Percentiles rank a stretch among this genome's conserved stretches.
These are phyloP conservation scores for Champsocephalus esox DNA, from an alignment of 2,797 vertebrate genomes.

Conservation along the genomic window DNA sequence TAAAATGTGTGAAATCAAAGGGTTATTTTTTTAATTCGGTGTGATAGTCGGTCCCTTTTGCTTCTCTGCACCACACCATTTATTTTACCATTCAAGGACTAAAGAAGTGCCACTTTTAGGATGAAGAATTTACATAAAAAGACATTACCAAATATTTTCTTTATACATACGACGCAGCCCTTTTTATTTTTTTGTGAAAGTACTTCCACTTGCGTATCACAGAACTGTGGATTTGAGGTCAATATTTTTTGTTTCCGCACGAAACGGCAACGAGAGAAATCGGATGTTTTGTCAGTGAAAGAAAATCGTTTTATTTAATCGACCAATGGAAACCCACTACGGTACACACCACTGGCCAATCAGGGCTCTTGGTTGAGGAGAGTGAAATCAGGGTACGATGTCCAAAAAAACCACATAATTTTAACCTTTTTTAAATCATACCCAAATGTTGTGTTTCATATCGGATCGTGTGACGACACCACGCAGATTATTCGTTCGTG, in stretches of 20 bases:
- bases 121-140: slow-evolving; percentile 20
- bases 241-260: background rate
- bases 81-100: slow-evolving; percentile 24
- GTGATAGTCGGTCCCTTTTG: slow-evolving; percentile 2
- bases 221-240: slow-evolving; percentile 25
- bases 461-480: slow-evolving; percentile 30
- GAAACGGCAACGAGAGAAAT: slow-evolving; percentile 1
- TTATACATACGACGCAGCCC: slow-evolving; percentile 19
- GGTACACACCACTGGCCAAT: slow-evolving; percentile 63
- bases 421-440: slow-evolving; percentile 9
- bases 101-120: slow-evolving; percentile 14
- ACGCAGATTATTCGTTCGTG: slow-evolving; percentile 21
- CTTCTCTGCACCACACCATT: slow-evolving; percentile 8
- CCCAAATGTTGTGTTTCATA: slow-evolving; percentile 42
- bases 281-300: slow-evolving; percentile 18
- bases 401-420: slow-evolving; percentile 18
- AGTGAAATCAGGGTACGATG: slow-evolving; percentile 59
- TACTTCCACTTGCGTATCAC: slow-evolving; percentile 15
- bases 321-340: slow-evolving; percentile 48
- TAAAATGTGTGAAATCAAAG: slow-evolving; percentile 45
- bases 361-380: slow-evolving; percentile 5
- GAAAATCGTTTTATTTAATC: background rate
- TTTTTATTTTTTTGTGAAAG: background rate
- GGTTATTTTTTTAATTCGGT: slow-evolving; percentile 46
- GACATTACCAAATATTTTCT: slow-evolving; percentile 24